Conservation (phyloP, 1,140 invertebrate genomes). For the Lineus longissimus region DNA sequence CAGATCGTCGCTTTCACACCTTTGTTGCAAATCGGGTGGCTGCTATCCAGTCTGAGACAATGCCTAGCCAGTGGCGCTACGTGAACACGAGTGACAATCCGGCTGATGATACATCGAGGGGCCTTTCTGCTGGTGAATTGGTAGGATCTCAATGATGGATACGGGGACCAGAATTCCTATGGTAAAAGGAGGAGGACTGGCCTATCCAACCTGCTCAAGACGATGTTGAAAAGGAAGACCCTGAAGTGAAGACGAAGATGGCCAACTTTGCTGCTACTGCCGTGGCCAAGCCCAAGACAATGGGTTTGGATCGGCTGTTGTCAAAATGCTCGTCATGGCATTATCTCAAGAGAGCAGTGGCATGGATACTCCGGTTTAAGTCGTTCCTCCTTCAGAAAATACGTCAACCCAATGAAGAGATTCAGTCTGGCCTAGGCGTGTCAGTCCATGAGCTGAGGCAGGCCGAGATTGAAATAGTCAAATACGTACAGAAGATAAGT, state of each 20-base stretch:
- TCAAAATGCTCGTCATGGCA: not conserved
- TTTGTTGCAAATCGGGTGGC: no score
- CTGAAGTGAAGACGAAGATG: not conserved
- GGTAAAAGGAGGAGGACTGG: not conserved
- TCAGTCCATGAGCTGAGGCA: not conserved
- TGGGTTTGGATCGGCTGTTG: not conserved
- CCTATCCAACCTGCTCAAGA: not conserved
- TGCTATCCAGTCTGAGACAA: no score
- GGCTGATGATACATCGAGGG: slow-evolving; percentile 5
- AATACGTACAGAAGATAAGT: not conserved
- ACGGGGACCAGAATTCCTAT: not conserved
- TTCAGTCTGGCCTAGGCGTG: not conserved
- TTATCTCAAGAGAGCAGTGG: not conserved
- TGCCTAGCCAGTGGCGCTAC: no score
- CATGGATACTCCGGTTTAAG: not conserved
- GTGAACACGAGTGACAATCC: not conserved
- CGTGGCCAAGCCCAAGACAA: no score
- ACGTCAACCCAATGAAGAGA: no score
- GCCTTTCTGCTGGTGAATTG: not conserved
- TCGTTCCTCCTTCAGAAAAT: no score
- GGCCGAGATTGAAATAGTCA: not conserved
- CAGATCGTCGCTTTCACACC: no score
- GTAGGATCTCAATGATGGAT: not conserved
- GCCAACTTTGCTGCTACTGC: no score
- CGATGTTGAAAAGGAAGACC: not conserved